phyloP scores from a whole-genome alignment of 2,888 invertebrate genomes.

The Mesorhabditis belari region DNA sequence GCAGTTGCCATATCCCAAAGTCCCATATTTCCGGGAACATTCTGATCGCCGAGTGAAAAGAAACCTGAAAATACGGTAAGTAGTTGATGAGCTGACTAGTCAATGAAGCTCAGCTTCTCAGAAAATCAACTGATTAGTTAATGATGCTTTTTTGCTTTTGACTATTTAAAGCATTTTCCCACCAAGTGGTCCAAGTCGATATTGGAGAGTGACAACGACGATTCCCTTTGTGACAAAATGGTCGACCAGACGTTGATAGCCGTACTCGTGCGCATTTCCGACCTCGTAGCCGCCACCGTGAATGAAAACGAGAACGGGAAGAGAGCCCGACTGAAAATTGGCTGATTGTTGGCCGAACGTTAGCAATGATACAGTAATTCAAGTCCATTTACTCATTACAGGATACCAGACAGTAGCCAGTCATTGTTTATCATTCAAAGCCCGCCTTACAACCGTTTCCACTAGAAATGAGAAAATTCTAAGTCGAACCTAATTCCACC shows the following conservation, averaged over 20 bases:
- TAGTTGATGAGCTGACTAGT: slow-evolving; percentile 26
- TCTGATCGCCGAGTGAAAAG: slow-evolving; percentile 30
- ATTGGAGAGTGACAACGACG: slow-evolving; percentile 33
- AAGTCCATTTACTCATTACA: too few relatives aligned
- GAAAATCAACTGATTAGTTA: too few relatives aligned
- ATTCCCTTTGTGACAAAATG: slow-evolving; percentile 29
- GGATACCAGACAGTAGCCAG: too few relatives aligned
- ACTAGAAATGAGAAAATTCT: too few relatives aligned
- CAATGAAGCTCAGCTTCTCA: slow-evolving; percentile 37
- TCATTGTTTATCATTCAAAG: too few relatives aligned
- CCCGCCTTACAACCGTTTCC: too few relatives aligned
- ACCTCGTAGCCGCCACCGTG: slow-evolving; percentile 36
- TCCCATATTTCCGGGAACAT: slow-evolving; percentile 35
- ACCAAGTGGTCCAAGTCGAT: slow-evolving; percentile 32
- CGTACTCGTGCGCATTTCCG: slow-evolving; percentile 20
- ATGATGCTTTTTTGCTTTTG: too few relatives aligned
- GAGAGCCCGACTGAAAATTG: slow-evolving; percentile 11
- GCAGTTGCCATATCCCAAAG: slow-evolving; percentile 35
- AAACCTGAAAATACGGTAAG: slow-evolving; percentile 21
- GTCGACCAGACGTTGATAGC: slow-evolving; percentile 27
- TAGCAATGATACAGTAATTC: too few relatives aligned
- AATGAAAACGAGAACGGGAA: slow-evolving; percentile 30
- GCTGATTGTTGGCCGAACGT: too few relatives aligned
- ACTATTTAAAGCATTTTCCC: neutral
- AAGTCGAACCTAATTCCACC: too few relatives aligned